Conservation (phyloP, 1,140 invertebrate species). For the Leptinotarsa texana region DNA sequence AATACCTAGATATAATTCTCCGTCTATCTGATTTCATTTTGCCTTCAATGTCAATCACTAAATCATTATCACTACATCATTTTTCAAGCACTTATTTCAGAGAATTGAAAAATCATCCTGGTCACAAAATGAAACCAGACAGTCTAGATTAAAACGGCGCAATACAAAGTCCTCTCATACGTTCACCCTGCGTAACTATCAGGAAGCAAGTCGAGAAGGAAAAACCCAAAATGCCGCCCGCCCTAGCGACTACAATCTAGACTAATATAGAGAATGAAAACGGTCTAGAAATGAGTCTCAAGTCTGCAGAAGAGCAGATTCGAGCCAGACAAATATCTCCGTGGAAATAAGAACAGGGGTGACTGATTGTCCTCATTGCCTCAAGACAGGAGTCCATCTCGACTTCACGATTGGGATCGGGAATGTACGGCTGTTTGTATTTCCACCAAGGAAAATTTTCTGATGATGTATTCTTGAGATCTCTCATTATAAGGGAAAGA, state of each 20-base stretch:
- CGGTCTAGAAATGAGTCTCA: conserved; percentile 20
- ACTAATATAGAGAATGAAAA: neutral
- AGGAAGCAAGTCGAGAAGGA: neutral
- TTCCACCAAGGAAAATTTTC: conserved; percentile 38
- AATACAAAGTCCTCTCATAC: too few relatives aligned
- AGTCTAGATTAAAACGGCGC: too few relatives aligned
- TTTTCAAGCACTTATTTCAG: too few relatives aligned
- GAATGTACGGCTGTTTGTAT: conserved; percentile 12
- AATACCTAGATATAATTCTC: too few relatives aligned
- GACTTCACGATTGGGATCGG: conserved; percentile 45
- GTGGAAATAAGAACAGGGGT: conserved; percentile 53
- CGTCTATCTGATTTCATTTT: too few relatives aligned
- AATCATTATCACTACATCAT: too few relatives aligned
- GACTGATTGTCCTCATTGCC: conserved; percentile 57
- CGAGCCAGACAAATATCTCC: conserved; percentile 49
- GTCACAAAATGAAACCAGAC: too few relatives aligned
- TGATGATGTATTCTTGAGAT: too few relatives aligned
- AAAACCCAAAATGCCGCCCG: conserved; percentile 1
- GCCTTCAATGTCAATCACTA: too few relatives aligned
- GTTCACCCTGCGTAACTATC: too few relatives aligned
- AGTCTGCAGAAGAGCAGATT: conserved; percentile 38
- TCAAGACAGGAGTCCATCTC: conserved; percentile 54
- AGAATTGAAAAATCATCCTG: too few relatives aligned
- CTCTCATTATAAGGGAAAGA: too few relatives aligned
- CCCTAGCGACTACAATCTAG: conserved; percentile 3